phyloP scores from a whole-genome alignment of 2,797 vertebrate genomes.

The Myotis planiceps region DNA sequence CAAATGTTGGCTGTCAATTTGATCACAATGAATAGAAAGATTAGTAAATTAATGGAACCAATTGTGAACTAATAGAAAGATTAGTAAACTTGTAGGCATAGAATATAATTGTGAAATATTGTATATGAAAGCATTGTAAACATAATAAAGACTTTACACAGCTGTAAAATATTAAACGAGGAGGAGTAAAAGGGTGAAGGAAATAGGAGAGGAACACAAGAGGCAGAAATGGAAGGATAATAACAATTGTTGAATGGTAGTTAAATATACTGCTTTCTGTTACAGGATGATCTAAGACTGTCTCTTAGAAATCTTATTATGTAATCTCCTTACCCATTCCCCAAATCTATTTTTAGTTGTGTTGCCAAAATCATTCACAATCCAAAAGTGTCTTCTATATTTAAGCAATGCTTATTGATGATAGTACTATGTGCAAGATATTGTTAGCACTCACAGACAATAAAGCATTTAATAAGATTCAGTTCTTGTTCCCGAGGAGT shows the following conservation, averaged over 20 bases:
- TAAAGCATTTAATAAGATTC: not conserved
- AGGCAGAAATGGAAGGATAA: not conserved
- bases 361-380: not conserved
- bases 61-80: not conserved
- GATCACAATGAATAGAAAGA: not conserved
- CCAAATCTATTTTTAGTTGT: not conserved
- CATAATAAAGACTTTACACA: not conserved
- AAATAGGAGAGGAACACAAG: not conserved
- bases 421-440: not conserved
- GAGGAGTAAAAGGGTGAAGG: not conserved
- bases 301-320: not conserved
- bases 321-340: not conserved
- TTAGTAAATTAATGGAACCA: not conserved
- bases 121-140: not conserved
- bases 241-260: not conserved
- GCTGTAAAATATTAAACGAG: not conserved
- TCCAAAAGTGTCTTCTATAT: not conserved
- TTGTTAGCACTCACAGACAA: not conserved
- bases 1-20: not conserved
- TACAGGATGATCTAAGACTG: not conserved
- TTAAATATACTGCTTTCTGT: not conserved
- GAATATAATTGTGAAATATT: not conserved
- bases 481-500: not conserved
- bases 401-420: not conserved
- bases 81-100: not conserved